Evolutionary conservation across 2,888 invertebrate species (phyloP).

Genomic region (Leptopilina drosophilae): DNA sequence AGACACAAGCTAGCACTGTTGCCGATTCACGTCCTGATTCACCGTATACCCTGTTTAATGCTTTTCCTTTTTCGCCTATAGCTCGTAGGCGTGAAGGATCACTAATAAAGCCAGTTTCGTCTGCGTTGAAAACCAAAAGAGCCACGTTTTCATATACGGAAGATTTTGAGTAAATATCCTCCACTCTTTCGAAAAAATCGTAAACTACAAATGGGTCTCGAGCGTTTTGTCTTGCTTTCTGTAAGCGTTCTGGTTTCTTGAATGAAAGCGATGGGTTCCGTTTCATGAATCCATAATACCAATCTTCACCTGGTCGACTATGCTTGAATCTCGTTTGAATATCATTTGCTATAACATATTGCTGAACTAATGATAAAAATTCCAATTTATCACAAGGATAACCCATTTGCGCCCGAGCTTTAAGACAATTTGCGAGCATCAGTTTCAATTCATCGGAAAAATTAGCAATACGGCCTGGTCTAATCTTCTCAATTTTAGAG

Average conservation of each 20-base stretch:
- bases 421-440: not conserved
- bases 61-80: slow-evolving; percentile 28
- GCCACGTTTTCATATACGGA: not conserved
- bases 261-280: slow-evolving; percentile 60
- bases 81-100: slow-evolving; percentile 42
- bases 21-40: slow-evolving; percentile 22
- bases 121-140: slow-evolving; percentile 35
- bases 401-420: not conserved
- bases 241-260: slow-evolving; percentile 56
- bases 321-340: not conserved
- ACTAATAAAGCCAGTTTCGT: slow-evolving; percentile 41
- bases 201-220: slow-evolving; percentile 40
- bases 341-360: not conserved
- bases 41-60: slow-evolving; percentile 21
- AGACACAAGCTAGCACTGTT: no score
- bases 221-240: slow-evolving; percentile 19
- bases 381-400: not conserved
- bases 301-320: slow-evolving; percentile 57
- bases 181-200: slow-evolving; percentile 34
- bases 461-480: not conserved
- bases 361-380: not conserved
- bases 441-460: not conserved
- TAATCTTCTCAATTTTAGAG: not conserved
- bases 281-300: slow-evolving; percentile 63
- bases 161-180: not conserved